These are phyloP conservation scores for Mactromeris polynyma DNA, from an alignment of 2,888 invertebrate genomes.

Conservation along the genomic window DNA sequence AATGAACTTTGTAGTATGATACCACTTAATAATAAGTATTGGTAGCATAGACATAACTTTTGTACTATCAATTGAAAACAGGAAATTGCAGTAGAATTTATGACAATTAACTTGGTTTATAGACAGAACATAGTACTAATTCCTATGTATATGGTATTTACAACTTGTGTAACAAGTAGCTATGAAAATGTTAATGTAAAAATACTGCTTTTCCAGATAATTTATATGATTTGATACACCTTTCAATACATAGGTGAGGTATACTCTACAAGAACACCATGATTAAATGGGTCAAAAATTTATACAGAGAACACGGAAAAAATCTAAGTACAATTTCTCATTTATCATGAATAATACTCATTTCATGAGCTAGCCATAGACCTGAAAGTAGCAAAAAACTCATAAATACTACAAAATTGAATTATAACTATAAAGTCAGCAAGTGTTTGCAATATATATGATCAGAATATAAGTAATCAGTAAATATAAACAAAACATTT, in stretches of 20 bases:
- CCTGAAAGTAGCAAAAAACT: not conserved
- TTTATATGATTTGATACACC: not conserved
- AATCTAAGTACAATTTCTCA: not conserved
- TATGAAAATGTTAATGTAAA: not conserved
- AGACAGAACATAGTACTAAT: no score
- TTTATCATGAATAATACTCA: not conserved
- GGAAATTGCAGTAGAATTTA: no score
- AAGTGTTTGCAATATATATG: not conserved
- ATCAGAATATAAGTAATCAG: not conserved
- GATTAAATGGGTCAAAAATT: not conserved
- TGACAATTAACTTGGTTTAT: no score
- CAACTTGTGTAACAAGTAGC: not conserved
- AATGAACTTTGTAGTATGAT: no score
- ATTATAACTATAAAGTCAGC: not conserved
- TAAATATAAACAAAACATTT: not conserved
- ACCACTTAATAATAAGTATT: no score
- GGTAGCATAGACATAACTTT: no score
- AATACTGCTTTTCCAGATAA: not conserved
- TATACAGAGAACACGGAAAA: not conserved
- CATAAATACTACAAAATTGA: not conserved
- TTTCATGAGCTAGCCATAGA: not conserved
- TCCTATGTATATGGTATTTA: no score
- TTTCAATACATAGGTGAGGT: not conserved
- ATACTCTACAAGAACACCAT: not conserved
- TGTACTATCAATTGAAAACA: no score